Conservation (phyloP, 2,113 vertebrate genomes). For the Periophthalmus modestus region DNA sequence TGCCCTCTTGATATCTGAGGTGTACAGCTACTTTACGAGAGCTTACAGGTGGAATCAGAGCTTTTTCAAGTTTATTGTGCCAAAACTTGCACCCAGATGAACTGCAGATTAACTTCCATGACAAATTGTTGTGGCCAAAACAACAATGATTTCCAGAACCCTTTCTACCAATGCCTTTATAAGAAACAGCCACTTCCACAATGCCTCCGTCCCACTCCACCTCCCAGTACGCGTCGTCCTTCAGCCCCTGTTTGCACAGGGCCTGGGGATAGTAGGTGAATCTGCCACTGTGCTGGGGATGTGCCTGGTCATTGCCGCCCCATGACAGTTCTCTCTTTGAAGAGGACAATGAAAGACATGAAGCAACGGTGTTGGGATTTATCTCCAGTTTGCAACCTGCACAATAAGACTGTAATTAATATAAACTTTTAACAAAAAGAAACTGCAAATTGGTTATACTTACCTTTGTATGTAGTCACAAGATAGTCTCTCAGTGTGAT, state of each 20-base stretch:
- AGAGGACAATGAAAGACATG: slow-evolving; percentile 46
- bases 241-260: slow-evolving; percentile 39
- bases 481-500: background rate
- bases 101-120: slow-evolving; percentile 80
- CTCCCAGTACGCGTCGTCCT: slow-evolving; percentile 59
- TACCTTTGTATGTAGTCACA: background rate
- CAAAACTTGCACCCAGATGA: slow-evolving; percentile 74
- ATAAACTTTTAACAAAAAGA: background rate
- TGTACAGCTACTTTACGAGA: slow-evolving; percentile 73
- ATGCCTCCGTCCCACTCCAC: slow-evolving; percentile 67
- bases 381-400: slow-evolving; percentile 28
- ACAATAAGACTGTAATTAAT: background rate
- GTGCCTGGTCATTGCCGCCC: slow-evolving; percentile 10
- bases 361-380: slow-evolving; percentile 57
- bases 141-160: slow-evolving; percentile 66
- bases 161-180: slow-evolving; percentile 64
- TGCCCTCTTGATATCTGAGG: slow-evolving; percentile 72
- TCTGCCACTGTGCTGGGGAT: slow-evolving; percentile 53
- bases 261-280: slow-evolving; percentile 54
- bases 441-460: background rate
- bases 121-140: slow-evolving; percentile 79
- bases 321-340: slow-evolving; percentile 43
- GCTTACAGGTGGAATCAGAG: slow-evolving; percentile 48
- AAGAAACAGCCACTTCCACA: slow-evolving; percentile 78
- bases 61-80: slow-evolving; percentile 71